phyloP scores from a whole-genome alignment of 2,113 vertebrate species.

The Tenebrosternarchus preto region DNA sequence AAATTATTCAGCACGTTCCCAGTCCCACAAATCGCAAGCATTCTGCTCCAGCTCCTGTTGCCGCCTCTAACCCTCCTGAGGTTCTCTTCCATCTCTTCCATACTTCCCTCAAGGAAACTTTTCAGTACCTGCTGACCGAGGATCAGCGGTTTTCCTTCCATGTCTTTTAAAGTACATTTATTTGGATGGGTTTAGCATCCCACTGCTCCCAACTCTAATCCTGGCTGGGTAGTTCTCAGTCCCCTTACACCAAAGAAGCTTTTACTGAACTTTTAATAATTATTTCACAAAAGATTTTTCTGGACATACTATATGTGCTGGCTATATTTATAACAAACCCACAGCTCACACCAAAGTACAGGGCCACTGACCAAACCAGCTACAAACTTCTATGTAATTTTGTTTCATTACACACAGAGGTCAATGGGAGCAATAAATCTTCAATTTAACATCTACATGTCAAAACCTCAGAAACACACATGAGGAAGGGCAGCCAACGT shows the following conservation, averaged over 20 bases:
- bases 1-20: background rate
- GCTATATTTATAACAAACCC: background rate
- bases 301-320: background rate
- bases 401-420: background rate
- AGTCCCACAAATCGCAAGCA: constrained; percentile 26
- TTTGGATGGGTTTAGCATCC: too few relatives aligned
- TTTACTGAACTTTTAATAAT: background rate
- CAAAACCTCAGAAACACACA: background rate
- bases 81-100: background rate
- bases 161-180: too few relatives aligned
- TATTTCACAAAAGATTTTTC: background rate
- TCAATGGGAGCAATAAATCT: background rate
- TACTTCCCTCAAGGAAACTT: background rate
- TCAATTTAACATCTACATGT: constrained; percentile 1
- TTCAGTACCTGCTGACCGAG: background rate
- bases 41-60: background rate
- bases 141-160: too few relatives aligned
- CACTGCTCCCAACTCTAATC: too few relatives aligned
- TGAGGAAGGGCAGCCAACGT: too few relatives aligned
- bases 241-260: background rate
- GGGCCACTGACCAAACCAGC: background rate
- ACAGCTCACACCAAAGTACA: background rate
- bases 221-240: too few relatives aligned
- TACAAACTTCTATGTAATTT: background rate
- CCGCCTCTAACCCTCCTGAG: background rate